Evolutionary conservation across 2,797 vertebrate species (phyloP), one percentile per base, ranked within the genome.

Genomic region (Diplodus puntazzo): DNA sequence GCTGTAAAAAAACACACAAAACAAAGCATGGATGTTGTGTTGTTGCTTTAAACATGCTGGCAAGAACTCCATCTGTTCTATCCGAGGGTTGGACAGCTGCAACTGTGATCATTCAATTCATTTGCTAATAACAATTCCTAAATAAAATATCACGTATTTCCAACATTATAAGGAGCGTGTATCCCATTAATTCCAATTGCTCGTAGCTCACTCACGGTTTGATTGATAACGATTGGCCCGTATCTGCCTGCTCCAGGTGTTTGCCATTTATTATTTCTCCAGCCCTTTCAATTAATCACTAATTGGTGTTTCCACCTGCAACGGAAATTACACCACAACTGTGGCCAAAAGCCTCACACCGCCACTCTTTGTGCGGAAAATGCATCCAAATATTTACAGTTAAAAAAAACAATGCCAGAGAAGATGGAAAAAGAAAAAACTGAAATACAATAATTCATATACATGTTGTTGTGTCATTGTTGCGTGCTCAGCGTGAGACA

Each of bases 221-320:
- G 95, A 96, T 95, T 93, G 94, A 95, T 95, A 93, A 93, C 93
- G 90, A 95, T 93, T 92, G 87, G 91, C 85, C 92, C 61, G 83
- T 90, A 92, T 92, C 82, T 85, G 82, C 93, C 88, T 79, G 85
- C 92, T 92, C 93, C 95, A 96, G 95, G 94, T 96, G 95, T 93
- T 89, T 89, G 87, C 89, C 73, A 84, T 94, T 94, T 91, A 92
- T 95, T 94, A 92, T 90, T 88, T 90, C 91, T 86, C 88, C 83
- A 81, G 69, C 86, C 81, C 85, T 88, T 92, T 91, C 90, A 92
- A 95, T 95, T 95, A 95, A 94, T 95, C 94, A 95, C 93, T 95
- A 95, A 95, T 95, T 95, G 92, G 85, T 92, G 89, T 94, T 92
- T 95, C 87, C 95, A 95, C 94, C 94, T 94, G 95, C 93, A 86